Percentiles rank a stretch among this genome's conserved stretches.
Conservation (phyloP, 2,797 vertebrate species). For the Sebastes miniatus region DNA sequence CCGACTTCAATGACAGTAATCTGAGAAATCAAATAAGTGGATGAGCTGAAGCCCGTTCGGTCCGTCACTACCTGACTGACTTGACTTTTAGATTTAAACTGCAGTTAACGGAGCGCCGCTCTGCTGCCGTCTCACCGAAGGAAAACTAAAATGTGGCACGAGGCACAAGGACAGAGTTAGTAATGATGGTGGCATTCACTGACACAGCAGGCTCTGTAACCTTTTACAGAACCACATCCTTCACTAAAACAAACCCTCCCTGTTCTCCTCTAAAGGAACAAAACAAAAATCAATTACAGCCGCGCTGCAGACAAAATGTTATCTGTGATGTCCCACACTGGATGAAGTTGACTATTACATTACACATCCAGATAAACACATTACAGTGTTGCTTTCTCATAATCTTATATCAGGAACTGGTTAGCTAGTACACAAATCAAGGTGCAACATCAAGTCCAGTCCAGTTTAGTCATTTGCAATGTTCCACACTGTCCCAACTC, state of each 20-base stretch:
- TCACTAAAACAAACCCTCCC: constrained; percentile 18
- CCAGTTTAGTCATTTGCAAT: background rate
- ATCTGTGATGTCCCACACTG: constrained; percentile 3
- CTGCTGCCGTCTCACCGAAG: background rate
- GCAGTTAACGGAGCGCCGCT: background rate
- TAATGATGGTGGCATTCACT: constrained; percentile 53
- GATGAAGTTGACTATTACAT: constrained; percentile 40
- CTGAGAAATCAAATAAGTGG: background rate
- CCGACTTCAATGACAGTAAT: background rate
- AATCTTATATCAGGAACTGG: background rate
- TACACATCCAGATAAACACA: background rate
- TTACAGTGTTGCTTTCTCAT: background rate
- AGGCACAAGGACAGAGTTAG: constrained; percentile 42
- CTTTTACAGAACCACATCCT: constrained; percentile 50
- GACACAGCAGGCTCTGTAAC: constrained; percentile 43
- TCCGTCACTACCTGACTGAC: background rate
- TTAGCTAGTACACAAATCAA: background rate
- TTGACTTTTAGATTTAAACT: constrained; percentile 3
- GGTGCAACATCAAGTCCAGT: background rate
- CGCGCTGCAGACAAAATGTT: constrained; percentile 34
- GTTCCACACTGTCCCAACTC: background rate
- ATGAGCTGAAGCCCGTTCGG: background rate
- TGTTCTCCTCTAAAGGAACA: background rate
- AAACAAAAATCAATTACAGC: constrained; percentile 23
- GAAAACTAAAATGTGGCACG: constrained; percentile 1